Evolutionary conservation across 2,113 vertebrate species (phyloP).

Genomic region (Gymnocephalus cernua): DNA sequence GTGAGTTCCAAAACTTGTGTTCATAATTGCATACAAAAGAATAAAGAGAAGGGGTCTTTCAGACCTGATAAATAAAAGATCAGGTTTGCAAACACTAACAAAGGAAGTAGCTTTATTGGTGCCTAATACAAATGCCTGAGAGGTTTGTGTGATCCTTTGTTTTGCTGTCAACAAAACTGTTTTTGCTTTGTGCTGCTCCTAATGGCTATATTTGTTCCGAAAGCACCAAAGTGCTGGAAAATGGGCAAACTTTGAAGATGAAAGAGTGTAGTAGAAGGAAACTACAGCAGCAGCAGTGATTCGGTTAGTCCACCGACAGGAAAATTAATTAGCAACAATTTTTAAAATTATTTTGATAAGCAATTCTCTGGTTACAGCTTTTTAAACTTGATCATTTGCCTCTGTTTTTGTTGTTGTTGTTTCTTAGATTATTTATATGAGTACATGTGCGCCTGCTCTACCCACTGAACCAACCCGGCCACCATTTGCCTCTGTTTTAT

Average conservation of each 20-base stretch:
- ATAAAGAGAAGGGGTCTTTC: slow-evolving; percentile 33
- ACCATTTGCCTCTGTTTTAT: no score
- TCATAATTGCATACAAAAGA: slow-evolving; percentile 41
- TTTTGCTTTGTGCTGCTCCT: slow-evolving; percentile 3
- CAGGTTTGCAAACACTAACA: slow-evolving; percentile 36
- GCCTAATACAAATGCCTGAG: slow-evolving; percentile 21
- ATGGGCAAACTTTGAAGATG: background rate
- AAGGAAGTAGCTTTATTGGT: slow-evolving; percentile 23
- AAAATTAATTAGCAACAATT: slow-evolving; percentile 29
- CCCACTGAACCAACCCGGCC: no score
- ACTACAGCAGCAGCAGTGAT: background rate
- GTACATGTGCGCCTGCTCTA: no score
- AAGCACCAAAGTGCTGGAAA: background rate
- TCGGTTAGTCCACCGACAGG: background rate
- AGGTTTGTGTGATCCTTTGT: slow-evolving; percentile 29
- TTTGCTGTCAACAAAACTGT: slow-evolving; percentile 7
- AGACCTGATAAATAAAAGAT: slow-evolving; percentile 62
- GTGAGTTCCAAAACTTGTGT: slow-evolving; percentile 32
- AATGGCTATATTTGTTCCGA: background rate
- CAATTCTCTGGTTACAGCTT: slow-evolving; percentile 5
- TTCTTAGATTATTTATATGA: no score
- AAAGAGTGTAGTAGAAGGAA: slow-evolving; percentile 1
- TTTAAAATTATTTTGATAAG: slow-evolving; percentile 14
- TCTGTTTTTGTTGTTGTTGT: no score
- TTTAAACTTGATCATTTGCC: background rate